Percentiles rank a stretch among this genome's conserved stretches.
phyloP scores from a whole-genome alignment of 2,888 invertebrate genomes.

The Polymixis flavicincta region DNA sequence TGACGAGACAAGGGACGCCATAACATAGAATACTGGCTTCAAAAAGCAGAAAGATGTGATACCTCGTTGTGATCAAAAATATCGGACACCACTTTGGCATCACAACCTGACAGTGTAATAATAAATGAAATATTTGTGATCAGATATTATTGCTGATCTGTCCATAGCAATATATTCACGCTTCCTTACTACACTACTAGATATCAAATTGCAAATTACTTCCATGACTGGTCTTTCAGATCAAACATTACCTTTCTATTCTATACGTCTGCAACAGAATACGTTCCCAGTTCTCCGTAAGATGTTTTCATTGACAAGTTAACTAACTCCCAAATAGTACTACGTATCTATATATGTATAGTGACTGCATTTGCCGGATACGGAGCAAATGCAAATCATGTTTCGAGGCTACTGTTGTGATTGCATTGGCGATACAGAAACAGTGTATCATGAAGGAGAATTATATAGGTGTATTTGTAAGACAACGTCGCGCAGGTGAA shows the following conservation, averaged over 20 bases:
- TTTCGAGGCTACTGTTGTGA: constrained; percentile 2
- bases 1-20: too few species aligned
- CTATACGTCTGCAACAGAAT: background rate
- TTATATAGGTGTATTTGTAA: background rate
- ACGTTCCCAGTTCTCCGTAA: background rate
- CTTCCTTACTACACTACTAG: too few species aligned
- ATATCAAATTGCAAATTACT: too few species aligned
- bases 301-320: constrained; percentile 9
- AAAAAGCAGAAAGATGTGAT: too few species aligned
- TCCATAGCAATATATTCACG: too few species aligned
- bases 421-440: background rate
- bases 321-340: background rate
- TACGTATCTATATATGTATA: background rate
- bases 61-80: too few species aligned
- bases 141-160: too few species aligned
- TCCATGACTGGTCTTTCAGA: too few species aligned
- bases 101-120: too few species aligned
- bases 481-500: background rate
- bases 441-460: background rate
- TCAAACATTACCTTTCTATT: background rate
- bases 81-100: too few species aligned
- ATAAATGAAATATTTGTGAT: too few species aligned
- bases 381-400: constrained; percentile 41
- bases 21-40: too few species aligned
- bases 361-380: constrained; percentile 14